Evolutionary conservation across 2,113 vertebrate species (phyloP).

Genomic region (human (Homo sapiens)): DNA sequence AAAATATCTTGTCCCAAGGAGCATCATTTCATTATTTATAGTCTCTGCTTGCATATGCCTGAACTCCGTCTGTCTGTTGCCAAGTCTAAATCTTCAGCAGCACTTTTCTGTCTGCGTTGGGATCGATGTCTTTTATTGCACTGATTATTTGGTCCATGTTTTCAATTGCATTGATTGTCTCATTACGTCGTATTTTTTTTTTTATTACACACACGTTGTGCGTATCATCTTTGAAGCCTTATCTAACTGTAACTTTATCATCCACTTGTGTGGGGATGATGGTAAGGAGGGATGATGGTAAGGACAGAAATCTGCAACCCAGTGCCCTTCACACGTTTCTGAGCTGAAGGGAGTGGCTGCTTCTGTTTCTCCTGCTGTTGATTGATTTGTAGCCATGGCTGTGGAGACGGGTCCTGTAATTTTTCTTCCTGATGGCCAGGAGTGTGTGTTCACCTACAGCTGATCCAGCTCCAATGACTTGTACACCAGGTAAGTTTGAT

Average conservation of each 20-base stretch:
- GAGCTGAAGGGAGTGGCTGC: neutral
- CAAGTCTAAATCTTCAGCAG: neutral
- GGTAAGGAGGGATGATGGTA: rapidly evolving
- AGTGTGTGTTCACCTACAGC: neutral
- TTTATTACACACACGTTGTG: rapidly evolving
- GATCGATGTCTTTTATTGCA: neutral
- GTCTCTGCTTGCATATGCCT: neutral
- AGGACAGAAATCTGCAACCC: neutral
- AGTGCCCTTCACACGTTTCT: rapidly evolving
- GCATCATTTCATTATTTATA: neutral
- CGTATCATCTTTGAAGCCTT: neutral
- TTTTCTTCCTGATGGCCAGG: neutral
- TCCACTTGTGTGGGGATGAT: rapidly evolving
- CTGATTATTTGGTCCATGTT: neutral
- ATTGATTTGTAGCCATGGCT: neutral
- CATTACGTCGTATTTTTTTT: neutral
- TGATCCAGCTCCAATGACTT: neutral
- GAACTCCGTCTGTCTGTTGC: neutral
- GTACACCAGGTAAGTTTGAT: neutral
- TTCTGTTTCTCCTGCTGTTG: neutral
- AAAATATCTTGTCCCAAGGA: neutral
- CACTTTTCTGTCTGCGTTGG: neutral
- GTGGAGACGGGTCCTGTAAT: rapidly evolving
- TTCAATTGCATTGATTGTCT: neutral
- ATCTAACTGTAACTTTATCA: neutral